A percentile compares a stretch with the other conserved stretches of the same genome.
Conservation (phyloP, 2,113 vertebrate species). For the Orientallactaga bullata region DNA sequence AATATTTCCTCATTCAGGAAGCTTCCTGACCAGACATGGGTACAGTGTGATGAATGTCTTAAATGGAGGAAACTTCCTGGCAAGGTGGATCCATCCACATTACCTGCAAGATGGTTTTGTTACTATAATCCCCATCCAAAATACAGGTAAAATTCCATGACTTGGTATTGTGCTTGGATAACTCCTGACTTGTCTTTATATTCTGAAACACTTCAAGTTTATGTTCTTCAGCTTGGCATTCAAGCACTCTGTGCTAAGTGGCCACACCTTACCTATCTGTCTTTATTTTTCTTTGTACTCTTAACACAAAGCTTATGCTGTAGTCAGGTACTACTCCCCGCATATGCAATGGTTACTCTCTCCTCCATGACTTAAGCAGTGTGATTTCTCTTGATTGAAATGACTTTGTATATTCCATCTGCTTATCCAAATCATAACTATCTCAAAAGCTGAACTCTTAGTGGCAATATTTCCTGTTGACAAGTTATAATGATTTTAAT, state of each 20-base stretch:
- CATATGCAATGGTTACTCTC: not conserved
- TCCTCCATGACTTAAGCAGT: not conserved
- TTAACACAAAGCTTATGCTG: not conserved
- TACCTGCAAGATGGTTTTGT: constrained; percentile 89
- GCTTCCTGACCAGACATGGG: constrained; percentile 84
- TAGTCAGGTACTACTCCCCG: not conserved
- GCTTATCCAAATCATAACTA: not conserved
- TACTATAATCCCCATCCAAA: constrained; percentile 87
- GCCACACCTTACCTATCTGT: not conserved
- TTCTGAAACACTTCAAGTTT: constrained; percentile 28
- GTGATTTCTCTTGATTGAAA: constrained; percentile 25
- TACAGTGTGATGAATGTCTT: constrained; percentile 91
- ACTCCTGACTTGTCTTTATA: constrained; percentile 18
- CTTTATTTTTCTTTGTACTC: constrained; percentile 10
- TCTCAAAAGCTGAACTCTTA: constrained; percentile 7
- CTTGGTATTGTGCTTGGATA: not conserved
- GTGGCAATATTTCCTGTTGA: constrained; percentile 32
- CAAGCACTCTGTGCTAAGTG: not conserved
- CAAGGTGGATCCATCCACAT: constrained; percentile 76
- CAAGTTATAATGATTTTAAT: not conserved
- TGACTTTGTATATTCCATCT: constrained; percentile 15
- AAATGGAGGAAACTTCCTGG: constrained; percentile 89
- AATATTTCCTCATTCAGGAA: constrained; percentile 60
- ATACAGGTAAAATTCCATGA: constrained; percentile 83
- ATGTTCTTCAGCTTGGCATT: not conserved